These are phyloP conservation scores for Scaptomyza montana DNA, from an alignment of 1,140 invertebrate genomes.

Conservation along the genomic window DNA sequence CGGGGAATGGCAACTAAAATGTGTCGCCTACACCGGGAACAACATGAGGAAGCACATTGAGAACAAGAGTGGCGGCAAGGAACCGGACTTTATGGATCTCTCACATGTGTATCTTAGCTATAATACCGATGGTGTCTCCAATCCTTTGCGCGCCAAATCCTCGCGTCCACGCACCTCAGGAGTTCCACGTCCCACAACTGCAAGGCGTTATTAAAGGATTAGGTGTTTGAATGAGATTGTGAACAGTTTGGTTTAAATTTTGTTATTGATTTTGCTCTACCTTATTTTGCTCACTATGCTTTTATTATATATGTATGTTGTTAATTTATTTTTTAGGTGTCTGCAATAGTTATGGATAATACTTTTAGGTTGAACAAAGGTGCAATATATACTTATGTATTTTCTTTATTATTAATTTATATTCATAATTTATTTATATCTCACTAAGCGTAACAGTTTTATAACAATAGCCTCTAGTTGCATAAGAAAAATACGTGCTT, in stretches of 20 bases:
- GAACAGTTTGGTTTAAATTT: conserved; percentile 46
- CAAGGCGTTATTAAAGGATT: conserved; percentile 75
- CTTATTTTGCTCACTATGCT: conserved; percentile 36
- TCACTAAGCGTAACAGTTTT: conserved; percentile 55
- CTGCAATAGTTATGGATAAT: conserved; percentile 33
- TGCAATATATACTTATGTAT: conserved; percentile 51
- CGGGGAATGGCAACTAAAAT: conserved; percentile 98
- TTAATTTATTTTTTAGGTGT: conserved; percentile 67
- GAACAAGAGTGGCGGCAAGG: conserved; percentile 69
- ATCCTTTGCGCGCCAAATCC: conserved; percentile 74
- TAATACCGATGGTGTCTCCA: conserved; percentile 74
- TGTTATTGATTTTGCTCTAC: conserved; percentile 39
- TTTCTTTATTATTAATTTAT: conserved; percentile 54
- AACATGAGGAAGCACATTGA: conserved; percentile 93
- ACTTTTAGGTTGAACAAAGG: conserved; percentile 68
- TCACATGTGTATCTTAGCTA: conserved; percentile 83
- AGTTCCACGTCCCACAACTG: conserved; percentile 78
- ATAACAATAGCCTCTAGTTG: conserved; percentile 45
- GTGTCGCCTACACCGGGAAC: conserved; percentile 99
- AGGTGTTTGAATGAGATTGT: no score
- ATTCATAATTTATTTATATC: conserved; percentile 51
- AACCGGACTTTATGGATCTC: conserved; percentile 78
- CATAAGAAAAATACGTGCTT: conserved; percentile 55
- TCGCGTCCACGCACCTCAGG: conserved; percentile 80
- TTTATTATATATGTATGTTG: conserved; percentile 53